Base-by-base conservation (phyloP, 1,140 invertebrate species). In the Nasonia giraulti region DNA sequence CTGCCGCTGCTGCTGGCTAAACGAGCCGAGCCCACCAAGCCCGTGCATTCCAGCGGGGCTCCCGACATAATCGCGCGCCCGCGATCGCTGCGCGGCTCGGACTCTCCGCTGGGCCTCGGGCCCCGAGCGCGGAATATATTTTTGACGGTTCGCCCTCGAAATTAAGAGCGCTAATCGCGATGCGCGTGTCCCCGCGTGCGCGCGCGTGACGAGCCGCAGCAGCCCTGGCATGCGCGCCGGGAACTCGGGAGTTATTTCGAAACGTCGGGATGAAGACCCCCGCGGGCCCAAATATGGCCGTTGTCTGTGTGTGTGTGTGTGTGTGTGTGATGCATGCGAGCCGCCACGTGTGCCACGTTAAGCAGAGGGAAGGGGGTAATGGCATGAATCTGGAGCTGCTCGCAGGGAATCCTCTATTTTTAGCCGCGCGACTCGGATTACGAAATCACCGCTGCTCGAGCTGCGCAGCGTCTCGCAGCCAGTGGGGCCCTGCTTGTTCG, bases 11-110 rank as follows among this genome's bases (percentile, higher is more conserved):
- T 62, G 81, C 50, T 75, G 73, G 71, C 47, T 75, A 82, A 82
- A 82, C 73, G 82, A 85, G 71, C 33, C 73, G 62, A 81, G 83
- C 77, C 82, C 74, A 80, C 71, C 82, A 62, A 79, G 77, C 68
- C 71, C 83, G 78, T 40, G 76, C 81, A 86, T 86, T 86, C 81
- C 75, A 82, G 17, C 55, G 78, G 23, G 69, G 55, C 47, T 78
- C 33, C 55, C 66, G 68, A 77, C 74, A 77, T 77, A 83, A 77
- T 83, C 74, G 74, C 55, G 23, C 74, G 74, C 73, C 62, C 55
- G 14, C 55, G 55, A 62, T 62, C 55, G 69, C 55, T 62, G 55
- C 68, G 68, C 68, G 68, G 31, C 23, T 71, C 27, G 27, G 27
- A 33, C 68, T 62, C 17, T 62, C 2, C 68, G 27, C 68, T 7